Evolutionary conservation across 2,113 vertebrate species (phyloP).

Genomic region (Calyptomena viridis): DNA sequence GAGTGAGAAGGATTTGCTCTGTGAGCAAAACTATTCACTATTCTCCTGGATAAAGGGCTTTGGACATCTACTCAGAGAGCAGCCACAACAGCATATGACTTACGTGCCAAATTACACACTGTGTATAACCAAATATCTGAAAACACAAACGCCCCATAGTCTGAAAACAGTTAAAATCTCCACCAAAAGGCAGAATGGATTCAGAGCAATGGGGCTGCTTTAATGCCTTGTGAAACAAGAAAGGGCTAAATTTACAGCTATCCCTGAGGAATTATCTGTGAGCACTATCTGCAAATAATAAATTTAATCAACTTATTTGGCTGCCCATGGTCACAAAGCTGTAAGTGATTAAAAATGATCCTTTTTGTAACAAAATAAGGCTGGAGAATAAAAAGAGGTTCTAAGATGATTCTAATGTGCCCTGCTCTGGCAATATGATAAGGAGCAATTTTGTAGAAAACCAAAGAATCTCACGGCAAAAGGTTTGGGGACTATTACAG

Average conservation of each 20-base stretch:
- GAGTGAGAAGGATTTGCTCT: background rate
- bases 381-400: background rate
- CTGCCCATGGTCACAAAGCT: slow-evolving; percentile 34
- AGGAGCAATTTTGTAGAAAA: background rate
- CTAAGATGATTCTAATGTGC: slow-evolving; percentile 25
- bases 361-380: slow-evolving; percentile 47
- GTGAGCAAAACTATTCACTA: background rate
- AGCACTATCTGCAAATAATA: slow-evolving; percentile 46
- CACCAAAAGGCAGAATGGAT: background rate
- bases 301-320: slow-evolving; percentile 53
- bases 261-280: slow-evolving; percentile 13
- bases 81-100: slow-evolving; percentile 6
- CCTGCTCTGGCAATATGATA: slow-evolving; percentile 2
- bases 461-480: background rate
- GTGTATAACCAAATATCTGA: background rate
- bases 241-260: background rate
- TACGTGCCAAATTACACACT: background rate
- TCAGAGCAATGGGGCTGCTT: background rate
- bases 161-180: background rate
- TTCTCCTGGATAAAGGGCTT: background rate
- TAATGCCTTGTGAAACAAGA: slow-evolving; percentile 16
- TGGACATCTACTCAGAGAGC: background rate
- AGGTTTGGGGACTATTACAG: background rate
- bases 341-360: slow-evolving; percentile 59
- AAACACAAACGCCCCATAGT: background rate